Evolutionary conservation across 2,113 vertebrate genomes (phyloP).

Genomic region (Callopanchax toddi): DNA sequence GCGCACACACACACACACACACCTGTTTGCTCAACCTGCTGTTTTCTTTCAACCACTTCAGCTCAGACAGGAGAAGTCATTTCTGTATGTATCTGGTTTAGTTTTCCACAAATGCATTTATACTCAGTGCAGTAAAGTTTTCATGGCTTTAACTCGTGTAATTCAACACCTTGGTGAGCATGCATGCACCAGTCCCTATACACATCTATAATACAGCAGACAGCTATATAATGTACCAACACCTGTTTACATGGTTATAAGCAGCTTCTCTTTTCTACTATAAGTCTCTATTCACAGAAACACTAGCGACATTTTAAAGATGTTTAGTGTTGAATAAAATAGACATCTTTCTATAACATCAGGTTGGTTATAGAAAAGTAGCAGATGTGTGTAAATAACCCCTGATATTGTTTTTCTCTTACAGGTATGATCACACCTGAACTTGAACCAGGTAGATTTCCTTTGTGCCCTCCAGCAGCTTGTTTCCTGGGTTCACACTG

Average conservation of each 20-base stretch:
- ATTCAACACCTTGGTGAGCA: constrained; percentile 43
- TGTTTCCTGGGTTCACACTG: constrained; percentile 22
- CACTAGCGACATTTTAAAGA: constrained; percentile 44
- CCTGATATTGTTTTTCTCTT: constrained; percentile 57
- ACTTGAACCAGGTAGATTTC: constrained; percentile 13
- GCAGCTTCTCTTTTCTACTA: constrained; percentile 71
- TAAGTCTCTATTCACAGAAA: constrained; percentile 55
- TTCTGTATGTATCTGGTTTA: background rate
- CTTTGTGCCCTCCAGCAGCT: constrained; percentile 30
- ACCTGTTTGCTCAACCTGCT: background rate
- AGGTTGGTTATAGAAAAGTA: constrained; percentile 52
- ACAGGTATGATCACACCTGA: constrained; percentile 30
- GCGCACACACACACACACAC: too few relatives aligned
- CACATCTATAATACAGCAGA: constrained; percentile 49
- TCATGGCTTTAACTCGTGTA: constrained; percentile 68
- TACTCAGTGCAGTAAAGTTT: constrained; percentile 49
- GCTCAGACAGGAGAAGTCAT: too few relatives aligned
- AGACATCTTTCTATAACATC: constrained; percentile 55
- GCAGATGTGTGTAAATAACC: constrained; percentile 57
- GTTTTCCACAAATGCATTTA: constrained; percentile 20
- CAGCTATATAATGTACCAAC: constrained; percentile 50
- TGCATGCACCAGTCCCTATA: constrained; percentile 45
- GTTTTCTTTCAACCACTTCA: too few relatives aligned
- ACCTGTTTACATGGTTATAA: constrained; percentile 52
- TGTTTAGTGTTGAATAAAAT: constrained; percentile 58